Evolutionary conservation across 2,888 invertebrate genomes (phyloP).

Genomic region (Nowickia ferox): DNA sequence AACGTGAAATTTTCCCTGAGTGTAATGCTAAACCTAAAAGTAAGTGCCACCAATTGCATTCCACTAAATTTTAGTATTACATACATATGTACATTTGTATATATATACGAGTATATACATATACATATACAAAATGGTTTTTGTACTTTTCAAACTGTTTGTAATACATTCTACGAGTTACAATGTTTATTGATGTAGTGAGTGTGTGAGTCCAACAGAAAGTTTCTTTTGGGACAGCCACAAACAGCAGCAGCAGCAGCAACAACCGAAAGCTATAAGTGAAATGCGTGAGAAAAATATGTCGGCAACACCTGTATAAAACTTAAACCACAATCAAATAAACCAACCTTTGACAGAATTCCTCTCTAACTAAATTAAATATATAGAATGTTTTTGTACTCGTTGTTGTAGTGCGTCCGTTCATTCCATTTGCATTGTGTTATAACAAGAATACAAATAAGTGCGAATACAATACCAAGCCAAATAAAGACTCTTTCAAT

Average conservation of each 20-base stretch:
- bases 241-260: not conserved
- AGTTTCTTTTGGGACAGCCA: slow-evolving; percentile 11
- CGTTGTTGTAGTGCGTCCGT: slow-evolving; percentile 12
- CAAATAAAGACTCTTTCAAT: too few relatives aligned
- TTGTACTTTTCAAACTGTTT: slow-evolving; percentile 36
- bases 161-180: not conserved
- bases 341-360: slow-evolving; percentile 33
- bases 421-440: slow-evolving; percentile 35
- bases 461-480: slow-evolving; percentile 19
- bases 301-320: slow-evolving; percentile 65
- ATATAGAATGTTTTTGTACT: slow-evolving; percentile 24
- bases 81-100: too few relatives aligned
- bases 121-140: slow-evolving; percentile 2
- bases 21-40: not conserved
- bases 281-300: slow-evolving; percentile 70
- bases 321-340: slow-evolving; percentile 41
- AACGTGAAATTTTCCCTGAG: not conserved
- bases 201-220: slow-evolving; percentile 15
- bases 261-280: slow-evolving; percentile 35
- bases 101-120: not conserved
- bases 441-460: slow-evolving; percentile 1
- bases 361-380: slow-evolving; percentile 31
- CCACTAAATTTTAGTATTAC: too few relatives aligned
- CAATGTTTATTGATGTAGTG: slow-evolving; percentile 36
- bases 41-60: not conserved